Percentiles rank a stretch among this genome's conserved stretches.
These are phyloP conservation scores for Notechis scutatus DNA, from an alignment of 2,113 vertebrate genomes.

Conservation along the genomic window DNA sequence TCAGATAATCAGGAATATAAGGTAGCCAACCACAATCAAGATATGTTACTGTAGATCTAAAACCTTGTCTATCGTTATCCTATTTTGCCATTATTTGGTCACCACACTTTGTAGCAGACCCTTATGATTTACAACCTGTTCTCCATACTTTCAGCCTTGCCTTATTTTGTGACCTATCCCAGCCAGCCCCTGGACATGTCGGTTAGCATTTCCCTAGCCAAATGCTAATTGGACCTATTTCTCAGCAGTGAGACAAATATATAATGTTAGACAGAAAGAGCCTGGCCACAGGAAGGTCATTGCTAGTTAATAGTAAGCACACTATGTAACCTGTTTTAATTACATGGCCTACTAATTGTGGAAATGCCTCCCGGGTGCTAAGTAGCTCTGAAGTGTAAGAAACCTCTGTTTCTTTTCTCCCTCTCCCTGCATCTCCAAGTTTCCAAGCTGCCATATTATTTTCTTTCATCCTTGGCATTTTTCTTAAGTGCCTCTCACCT, in stretches of 20 bases:
- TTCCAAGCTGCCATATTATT: neutral
- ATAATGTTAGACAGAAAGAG: neutral
- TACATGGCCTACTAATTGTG: neutral
- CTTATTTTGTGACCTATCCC: neutral
- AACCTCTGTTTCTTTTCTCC: neutral
- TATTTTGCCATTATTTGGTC: neutral
- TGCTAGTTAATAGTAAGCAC: slow-evolving; percentile 2
- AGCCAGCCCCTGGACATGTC: rapidly evolving
- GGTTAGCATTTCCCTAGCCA: neutral
- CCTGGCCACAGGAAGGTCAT: neutral
- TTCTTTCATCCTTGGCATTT: neutral
- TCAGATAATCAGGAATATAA: neutral
- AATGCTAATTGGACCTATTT: neutral
- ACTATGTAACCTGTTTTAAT: neutral
- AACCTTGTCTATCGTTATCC: neutral
- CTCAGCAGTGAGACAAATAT: neutral
- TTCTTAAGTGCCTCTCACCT: neutral
- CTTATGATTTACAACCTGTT: neutral
- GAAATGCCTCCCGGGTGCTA: neutral
- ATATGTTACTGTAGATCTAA: neutral
- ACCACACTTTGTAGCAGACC: neutral
- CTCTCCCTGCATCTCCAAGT: neutral
- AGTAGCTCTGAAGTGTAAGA: neutral
- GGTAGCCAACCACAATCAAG: neutral
- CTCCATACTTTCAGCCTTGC: neutral